These are phyloP conservation scores for Tapirus terrestris DNA, from an alignment of 2,113 vertebrate genomes.

Conservation along the genomic window DNA sequence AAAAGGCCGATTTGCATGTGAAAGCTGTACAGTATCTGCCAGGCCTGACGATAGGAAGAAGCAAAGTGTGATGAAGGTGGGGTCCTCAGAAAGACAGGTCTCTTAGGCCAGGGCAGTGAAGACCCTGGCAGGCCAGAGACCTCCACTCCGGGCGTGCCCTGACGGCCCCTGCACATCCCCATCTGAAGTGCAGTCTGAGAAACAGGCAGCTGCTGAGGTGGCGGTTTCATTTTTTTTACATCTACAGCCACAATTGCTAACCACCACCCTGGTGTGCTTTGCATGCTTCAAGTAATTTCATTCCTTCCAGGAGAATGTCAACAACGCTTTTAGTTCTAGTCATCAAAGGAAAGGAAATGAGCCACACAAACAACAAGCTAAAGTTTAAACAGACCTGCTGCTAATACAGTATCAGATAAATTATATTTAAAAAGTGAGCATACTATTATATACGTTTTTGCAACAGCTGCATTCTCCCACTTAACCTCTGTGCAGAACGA, in stretches of 20 bases:
- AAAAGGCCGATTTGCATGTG: not conserved
- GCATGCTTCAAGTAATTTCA: slow-evolving; percentile 81
- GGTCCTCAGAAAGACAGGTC: not conserved
- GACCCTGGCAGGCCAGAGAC: not conserved
- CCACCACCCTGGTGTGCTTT: slow-evolving; percentile 68
- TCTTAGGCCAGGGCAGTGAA: not conserved
- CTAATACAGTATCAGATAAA: slow-evolving; percentile 72
- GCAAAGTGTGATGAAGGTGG: not conserved
- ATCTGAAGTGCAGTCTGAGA: not conserved
- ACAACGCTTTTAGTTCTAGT: slow-evolving; percentile 66
- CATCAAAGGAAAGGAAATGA: slow-evolving; percentile 73
- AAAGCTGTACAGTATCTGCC: not conserved
- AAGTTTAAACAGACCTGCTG: slow-evolving; percentile 76
- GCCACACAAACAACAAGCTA: slow-evolving; percentile 50
- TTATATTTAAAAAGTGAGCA: not conserved
- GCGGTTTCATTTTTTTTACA: not conserved
- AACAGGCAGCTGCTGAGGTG: slow-evolving; percentile 11
- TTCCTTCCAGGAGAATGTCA: slow-evolving; percentile 72
- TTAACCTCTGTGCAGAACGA: slow-evolving; percentile 63
- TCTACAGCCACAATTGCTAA: slow-evolving; percentile 53
- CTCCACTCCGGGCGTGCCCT: fast-evolving
- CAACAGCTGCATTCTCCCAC: slow-evolving; percentile 27
- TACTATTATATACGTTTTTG: slow-evolving; percentile 19
- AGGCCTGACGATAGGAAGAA: not conserved
- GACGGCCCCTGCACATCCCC: not conserved